These are phyloP conservation scores for Grapholita molesta DNA, from an alignment of 1,140 invertebrate genomes.

Conservation along the genomic window DNA sequence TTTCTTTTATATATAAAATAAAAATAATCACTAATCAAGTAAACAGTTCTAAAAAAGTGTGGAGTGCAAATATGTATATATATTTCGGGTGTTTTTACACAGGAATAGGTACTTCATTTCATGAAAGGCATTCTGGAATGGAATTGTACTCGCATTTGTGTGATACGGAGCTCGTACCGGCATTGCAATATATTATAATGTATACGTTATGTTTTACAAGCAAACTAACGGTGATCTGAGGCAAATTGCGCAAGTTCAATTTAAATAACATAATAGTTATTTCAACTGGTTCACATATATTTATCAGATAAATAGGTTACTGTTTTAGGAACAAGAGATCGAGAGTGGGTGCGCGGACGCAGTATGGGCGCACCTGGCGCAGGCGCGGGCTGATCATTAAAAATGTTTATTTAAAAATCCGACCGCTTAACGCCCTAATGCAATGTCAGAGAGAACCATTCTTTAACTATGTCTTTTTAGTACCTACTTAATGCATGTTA, in stretches of 20 bases:
- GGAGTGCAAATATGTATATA: too few species aligned
- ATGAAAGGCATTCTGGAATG: neutral
- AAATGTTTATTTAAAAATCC: slow-evolving; percentile 78
- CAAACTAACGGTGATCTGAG: neutral
- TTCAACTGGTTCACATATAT: slow-evolving; percentile 13
- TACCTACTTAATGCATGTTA: too few species aligned
- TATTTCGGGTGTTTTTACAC: too few species aligned
- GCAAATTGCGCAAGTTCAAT: neutral
- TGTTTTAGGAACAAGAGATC: slow-evolving; percentile 71
- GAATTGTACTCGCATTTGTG: neutral
- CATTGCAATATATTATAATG: too few species aligned
- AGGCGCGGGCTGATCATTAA: slow-evolving; percentile 71
- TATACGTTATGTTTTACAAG: too few species aligned
- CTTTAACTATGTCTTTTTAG: neutral
- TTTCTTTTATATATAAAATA: too few species aligned
- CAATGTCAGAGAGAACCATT: slow-evolving; percentile 46
- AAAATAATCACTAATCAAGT: neutral
- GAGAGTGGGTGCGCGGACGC: slow-evolving; percentile 37
- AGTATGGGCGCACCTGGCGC: slow-evolving; percentile 71
- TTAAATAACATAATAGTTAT: neutral
- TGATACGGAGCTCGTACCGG: neutral
- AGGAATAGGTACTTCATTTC: neutral
- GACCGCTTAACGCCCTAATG: slow-evolving; percentile 63
- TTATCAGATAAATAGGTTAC: slow-evolving; percentile 41
- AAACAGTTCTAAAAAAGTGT: too few species aligned